These are phyloP conservation scores for Melipona bicolor DNA, from an alignment of 2,888 invertebrate species.

Conservation along the genomic window DNA sequence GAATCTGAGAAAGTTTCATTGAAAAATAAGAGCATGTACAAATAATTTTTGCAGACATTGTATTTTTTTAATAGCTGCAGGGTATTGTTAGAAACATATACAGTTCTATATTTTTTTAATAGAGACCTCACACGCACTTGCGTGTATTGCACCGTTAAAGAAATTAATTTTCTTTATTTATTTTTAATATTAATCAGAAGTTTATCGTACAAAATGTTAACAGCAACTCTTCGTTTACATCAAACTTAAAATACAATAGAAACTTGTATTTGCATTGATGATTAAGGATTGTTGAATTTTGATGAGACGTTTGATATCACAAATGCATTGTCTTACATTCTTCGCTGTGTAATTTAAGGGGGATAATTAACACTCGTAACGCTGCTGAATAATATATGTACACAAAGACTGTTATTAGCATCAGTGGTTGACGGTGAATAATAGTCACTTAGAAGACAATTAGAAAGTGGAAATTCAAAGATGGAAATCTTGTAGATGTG, in stretches of 20 bases:
- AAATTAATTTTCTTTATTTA: too few species aligned
- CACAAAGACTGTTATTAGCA: not conserved
- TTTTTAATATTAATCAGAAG: too few species aligned
- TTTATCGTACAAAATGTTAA: not conserved
- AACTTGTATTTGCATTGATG: not conserved
- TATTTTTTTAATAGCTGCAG: too few species aligned
- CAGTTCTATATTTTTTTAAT: not conserved
- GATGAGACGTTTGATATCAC: not conserved
- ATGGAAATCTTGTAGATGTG: not conserved
- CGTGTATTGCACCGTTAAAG: too few species aligned
- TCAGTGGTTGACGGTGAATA: not conserved
- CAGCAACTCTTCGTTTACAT: too few species aligned
- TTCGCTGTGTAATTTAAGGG: not conserved
- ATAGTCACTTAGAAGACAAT: not conserved
- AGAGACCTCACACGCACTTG: too few species aligned
- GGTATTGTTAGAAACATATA: not conserved
- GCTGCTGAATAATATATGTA: not conserved
- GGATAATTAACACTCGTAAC: slow-evolving; percentile 19
- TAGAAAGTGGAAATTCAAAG: slow-evolving; percentile 15
- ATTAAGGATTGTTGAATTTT: not conserved
- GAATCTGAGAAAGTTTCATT: too few species aligned
- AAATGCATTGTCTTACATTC: not conserved
- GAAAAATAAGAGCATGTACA: too few species aligned
- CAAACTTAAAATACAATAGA: not conserved
- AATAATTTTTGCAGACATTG: too few species aligned